Evolutionary conservation across 2,113 vertebrate species (phyloP), one percentile per base, ranked within the genome.

Genomic region (Sorex fumeus): DNA sequence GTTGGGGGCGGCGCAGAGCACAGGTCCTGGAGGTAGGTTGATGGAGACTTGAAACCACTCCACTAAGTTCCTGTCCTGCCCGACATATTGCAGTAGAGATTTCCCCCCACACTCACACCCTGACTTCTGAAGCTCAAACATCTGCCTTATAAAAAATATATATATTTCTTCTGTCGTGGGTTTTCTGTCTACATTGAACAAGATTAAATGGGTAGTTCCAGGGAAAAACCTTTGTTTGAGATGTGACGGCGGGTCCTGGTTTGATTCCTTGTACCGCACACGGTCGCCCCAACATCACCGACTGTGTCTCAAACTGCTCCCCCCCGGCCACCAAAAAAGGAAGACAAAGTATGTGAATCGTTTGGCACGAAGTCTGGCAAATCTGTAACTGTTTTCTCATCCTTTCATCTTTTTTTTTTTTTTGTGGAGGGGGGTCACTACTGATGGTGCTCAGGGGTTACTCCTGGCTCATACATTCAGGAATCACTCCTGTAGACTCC

Each of bases 171-270:
- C 12, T 8, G 28, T 79, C 50, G 2, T 71, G 66, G 71, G 28
- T 25, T 84, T 69, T 92, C 16, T 76, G 21, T 66, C 5, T 71
- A 70, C 80, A 71, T 87, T 60, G 89, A 94, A 87, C n/a, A 87
- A 81, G 45, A 3, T 40, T 4, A 74, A 28, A 12, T 16, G 53
- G 13, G 53, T n/a, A n/a, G n/a, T 18, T 9, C 11, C 16, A 18
- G 11, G 50, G 16, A 15, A 53, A 53, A 15, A 53, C 50, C 50
- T 53, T 53, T 53, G 11, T 53, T 18, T 53, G 4, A 18, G 50
- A 53, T 53, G 16, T 15, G 50, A 9, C 2, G 40, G 50, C 2
- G 40, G 40, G 40, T 40, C 50, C 50, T 18, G 50, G 50, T 53
- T 53, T 53, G 50, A 18, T 15, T 2, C 13, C 53, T 53, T 19